Evolutionary conservation across 1,140 invertebrate species (phyloP).

Genomic region (Leptinotarsa defecta): DNA sequence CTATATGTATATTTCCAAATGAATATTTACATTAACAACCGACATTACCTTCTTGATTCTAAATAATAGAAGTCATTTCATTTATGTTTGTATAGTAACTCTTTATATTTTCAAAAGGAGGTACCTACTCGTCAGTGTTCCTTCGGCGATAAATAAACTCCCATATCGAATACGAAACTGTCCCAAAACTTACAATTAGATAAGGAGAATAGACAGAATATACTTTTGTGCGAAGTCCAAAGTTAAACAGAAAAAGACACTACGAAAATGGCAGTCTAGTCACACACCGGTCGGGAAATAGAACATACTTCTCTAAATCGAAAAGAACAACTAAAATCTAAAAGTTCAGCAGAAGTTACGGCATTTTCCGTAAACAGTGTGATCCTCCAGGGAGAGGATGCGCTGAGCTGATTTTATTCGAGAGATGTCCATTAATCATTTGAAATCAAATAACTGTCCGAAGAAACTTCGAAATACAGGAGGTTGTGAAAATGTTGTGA

Average conservation of each 20-base stretch:
- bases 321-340: constrained; percentile 45
- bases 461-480: too few relatives aligned
- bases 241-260: constrained; percentile 5
- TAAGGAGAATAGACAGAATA: background rate
- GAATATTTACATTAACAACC: too few relatives aligned
- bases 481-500: too few relatives aligned
- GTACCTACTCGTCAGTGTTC: too few relatives aligned
- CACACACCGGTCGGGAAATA: constrained; percentile 36
- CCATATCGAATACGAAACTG: constrained; percentile 1
- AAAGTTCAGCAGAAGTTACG: constrained; percentile 39
- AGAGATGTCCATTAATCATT: too few relatives aligned
- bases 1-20: too few relatives aligned
- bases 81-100: too few relatives aligned
- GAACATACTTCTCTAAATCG: constrained; percentile 40
- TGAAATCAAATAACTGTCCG: too few relatives aligned
- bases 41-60: too few relatives aligned
- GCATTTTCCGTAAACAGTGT: constrained; percentile 43
- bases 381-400: background rate
- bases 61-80: too few relatives aligned
- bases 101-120: too few relatives aligned
- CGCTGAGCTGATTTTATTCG: background rate
- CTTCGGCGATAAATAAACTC: background rate
- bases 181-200: constrained; percentile 1
- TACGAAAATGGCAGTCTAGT: constrained; percentile 32
- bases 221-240: background rate